Conservation (phyloP, 2,797 vertebrate species). For the Gymnothorax javanicus region DNA sequence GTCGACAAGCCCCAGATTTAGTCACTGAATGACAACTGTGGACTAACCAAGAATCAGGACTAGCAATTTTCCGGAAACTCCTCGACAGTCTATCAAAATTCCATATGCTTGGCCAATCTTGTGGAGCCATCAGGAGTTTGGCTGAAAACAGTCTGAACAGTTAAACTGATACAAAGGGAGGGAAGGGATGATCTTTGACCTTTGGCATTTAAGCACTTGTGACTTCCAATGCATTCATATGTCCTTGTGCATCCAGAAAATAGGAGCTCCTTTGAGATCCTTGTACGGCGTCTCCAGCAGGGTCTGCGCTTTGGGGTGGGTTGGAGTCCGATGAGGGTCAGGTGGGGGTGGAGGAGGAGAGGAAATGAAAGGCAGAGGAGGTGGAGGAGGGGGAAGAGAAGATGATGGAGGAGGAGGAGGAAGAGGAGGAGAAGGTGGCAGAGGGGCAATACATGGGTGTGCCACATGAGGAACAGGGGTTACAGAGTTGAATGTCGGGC, state of each 20-base stretch:
- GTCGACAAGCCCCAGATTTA: not conserved
- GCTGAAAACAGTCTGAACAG: not conserved
- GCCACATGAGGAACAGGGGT: slow-evolving; percentile 19
- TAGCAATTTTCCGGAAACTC: not conserved
- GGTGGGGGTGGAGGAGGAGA: slow-evolving; percentile 1
- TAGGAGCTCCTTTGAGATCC: slow-evolving; percentile 79
- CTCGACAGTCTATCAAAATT: not conserved
- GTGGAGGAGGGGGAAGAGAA: not conserved
- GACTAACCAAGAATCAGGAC: not conserved
- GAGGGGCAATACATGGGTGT: not conserved
- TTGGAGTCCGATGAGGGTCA: not conserved
- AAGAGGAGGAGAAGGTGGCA: slow-evolving; percentile 38
- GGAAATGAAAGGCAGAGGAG: not conserved
- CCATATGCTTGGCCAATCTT: not conserved
- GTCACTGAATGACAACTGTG: not conserved
- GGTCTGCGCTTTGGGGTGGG: slow-evolving; percentile 56
- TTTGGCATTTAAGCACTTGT: slow-evolving; percentile 3
- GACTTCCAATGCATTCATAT: slow-evolving; percentile 64
- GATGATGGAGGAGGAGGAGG: slow-evolving; percentile 17
- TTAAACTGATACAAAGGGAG: not conserved
- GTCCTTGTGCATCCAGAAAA: slow-evolving; percentile 97
- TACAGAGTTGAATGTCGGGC: slow-evolving; percentile 1
- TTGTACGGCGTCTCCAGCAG: slow-evolving; percentile 77
- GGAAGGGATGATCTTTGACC: not conserved
- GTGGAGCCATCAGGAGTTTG: not conserved